Conservation (phyloP, 2,113 vertebrate species). For the Isichthys henryi region DNA sequence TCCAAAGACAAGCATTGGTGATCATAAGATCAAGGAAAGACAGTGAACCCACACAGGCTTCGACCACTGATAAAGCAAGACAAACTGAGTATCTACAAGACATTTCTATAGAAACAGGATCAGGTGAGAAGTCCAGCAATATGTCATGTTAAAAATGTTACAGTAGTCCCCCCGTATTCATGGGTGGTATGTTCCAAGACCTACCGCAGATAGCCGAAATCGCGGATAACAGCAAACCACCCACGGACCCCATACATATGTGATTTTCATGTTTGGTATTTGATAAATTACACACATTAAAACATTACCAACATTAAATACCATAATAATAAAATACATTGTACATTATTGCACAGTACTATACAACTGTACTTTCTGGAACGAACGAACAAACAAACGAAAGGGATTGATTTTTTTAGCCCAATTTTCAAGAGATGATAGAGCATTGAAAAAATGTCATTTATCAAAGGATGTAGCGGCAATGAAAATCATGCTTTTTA, state of each 20-base stretch:
- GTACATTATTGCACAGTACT: not conserved
- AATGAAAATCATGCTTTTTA: not conserved
- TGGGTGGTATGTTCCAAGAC: not conserved
- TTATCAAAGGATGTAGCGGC: not conserved
- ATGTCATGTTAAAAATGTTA: not conserved
- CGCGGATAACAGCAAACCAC: not conserved
- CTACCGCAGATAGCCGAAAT: not conserved
- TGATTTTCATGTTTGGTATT: not conserved
- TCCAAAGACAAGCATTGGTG: conserved; percentile 63
- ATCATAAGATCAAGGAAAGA: conserved; percentile 66
- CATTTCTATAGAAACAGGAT: conserved; percentile 44
- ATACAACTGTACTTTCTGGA: not conserved
- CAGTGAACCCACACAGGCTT: conserved; percentile 44
- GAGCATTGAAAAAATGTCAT: not conserved
- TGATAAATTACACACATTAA: not conserved
- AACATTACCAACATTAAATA: not conserved
- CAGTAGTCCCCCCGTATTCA: not conserved
- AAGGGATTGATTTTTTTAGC: not conserved
- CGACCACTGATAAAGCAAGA: conserved; percentile 41
- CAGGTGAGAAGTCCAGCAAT: conserved; percentile 53
- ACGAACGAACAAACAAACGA: not conserved
- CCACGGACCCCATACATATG: not conserved
- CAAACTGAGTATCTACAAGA: conserved; percentile 40
- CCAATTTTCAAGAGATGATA: not conserved
- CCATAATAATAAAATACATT: not conserved